Evolutionary conservation across 1,140 invertebrate species (phyloP).

Genomic region (Muscidifurax raptorellus): DNA sequence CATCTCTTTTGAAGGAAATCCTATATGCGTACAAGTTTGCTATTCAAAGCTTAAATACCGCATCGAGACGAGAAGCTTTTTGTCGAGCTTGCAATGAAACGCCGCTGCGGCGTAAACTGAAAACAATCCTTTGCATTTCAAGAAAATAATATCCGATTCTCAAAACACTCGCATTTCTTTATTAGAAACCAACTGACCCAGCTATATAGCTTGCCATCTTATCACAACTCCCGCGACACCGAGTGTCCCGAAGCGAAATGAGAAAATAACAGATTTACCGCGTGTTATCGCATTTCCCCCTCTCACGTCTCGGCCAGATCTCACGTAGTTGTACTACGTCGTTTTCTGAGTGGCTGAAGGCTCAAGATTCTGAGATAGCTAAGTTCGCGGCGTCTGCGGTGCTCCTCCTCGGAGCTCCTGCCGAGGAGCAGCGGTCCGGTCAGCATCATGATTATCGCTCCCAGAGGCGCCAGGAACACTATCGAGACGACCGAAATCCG

Average conservation of each 20-base stretch:
- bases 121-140: too few species aligned
- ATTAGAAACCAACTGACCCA: too few species aligned
- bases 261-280: not conserved
- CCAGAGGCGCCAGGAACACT: constrained; percentile 67
- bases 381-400: constrained; percentile 58
- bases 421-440: constrained; percentile 66
- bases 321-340: not conserved
- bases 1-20: too few species aligned
- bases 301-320: not conserved
- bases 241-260: not conserved
- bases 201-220: too few species aligned
- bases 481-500: constrained; percentile 67
- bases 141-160: too few species aligned
- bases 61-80: too few species aligned
- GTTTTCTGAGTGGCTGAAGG: constrained; percentile 59
- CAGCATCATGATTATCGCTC: constrained; percentile 65
- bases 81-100: too few species aligned
- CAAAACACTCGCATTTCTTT: too few species aligned
- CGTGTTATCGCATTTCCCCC: not conserved
- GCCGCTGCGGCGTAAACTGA: too few species aligned
- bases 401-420: constrained; percentile 61
- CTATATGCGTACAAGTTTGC: too few species aligned
- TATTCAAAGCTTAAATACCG: too few species aligned
- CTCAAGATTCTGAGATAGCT: constrained; percentile 63
- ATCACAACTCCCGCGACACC: too few species aligned